Evolutionary conservation across 2,797 vertebrate genomes (phyloP).

Genomic region (Eupleurogrammus muticus): DNA sequence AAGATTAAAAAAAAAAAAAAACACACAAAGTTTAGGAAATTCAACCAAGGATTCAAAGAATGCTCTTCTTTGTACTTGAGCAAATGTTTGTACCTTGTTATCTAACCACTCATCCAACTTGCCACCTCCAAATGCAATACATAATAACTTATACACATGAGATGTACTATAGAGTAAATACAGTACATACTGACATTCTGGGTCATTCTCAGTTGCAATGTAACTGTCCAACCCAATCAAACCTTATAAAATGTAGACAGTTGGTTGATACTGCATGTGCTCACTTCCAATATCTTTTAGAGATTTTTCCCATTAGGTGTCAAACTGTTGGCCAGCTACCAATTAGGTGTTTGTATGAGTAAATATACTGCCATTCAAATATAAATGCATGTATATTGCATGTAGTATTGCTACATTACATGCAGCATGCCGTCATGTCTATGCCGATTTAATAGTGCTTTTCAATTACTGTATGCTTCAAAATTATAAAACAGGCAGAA

Average conservation of each 20-base stretch:
- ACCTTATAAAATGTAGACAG: background rate
- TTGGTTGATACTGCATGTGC: background rate
- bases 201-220: background rate
- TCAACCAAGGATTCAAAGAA: too few species aligned
- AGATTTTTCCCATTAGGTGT: background rate
- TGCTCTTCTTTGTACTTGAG: too few species aligned
- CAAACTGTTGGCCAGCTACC: background rate
- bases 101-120: too few species aligned
- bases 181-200: background rate
- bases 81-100: too few species aligned
- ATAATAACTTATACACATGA: too few species aligned
- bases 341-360: background rate
- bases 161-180: too few species aligned
- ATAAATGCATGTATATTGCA: background rate
- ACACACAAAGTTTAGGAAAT: too few species aligned
- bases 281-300: background rate
- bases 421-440: background rate
- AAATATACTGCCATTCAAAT: background rate
- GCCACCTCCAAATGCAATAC: too few species aligned
- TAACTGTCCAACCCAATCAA: background rate
- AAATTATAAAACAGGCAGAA: constrained; percentile 3
- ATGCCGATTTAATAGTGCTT: background rate
- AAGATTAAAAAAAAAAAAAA: too few species aligned
- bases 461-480: background rate
- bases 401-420: background rate